These are phyloP conservation scores for Caenorhabditis brenneri DNA, from an alignment of 1,140 invertebrate species.

Conservation along the genomic window DNA sequence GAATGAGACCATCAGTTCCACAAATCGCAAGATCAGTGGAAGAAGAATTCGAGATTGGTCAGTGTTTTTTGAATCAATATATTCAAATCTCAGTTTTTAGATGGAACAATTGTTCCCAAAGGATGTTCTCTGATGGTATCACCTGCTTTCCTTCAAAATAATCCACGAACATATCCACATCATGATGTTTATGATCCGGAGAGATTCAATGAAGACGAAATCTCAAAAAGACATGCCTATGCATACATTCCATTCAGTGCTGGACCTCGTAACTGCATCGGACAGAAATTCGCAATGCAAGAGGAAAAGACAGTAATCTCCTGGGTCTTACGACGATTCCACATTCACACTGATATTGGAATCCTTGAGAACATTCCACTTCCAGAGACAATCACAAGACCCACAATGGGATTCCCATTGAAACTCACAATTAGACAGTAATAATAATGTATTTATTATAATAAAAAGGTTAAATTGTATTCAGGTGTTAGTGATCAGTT, in stretches of 20 bases:
- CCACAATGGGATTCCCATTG: constrained; percentile 69
- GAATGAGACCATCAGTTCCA: constrained; percentile 82
- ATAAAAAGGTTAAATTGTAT: background rate
- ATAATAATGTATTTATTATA: background rate
- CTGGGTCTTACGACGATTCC: constrained; percentile 83
- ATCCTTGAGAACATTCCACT: constrained; percentile 70
- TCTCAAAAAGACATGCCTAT: constrained; percentile 72
- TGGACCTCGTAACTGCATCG: constrained; percentile 72
- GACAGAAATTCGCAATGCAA: constrained; percentile 82
- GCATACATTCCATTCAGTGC: constrained; percentile 72
- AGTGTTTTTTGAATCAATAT: background rate
- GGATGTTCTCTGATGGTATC: constrained; percentile 68
- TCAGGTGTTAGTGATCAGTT: background rate
- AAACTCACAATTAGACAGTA: background rate
- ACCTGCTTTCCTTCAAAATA: constrained; percentile 76
- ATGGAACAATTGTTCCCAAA: constrained; percentile 65
- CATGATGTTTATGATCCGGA: constrained; percentile 87
- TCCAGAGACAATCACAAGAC: constrained; percentile 72
- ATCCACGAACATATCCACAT: constrained; percentile 74
- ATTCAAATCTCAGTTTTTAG: constrained; percentile 49
- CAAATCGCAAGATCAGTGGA: constrained; percentile 74
- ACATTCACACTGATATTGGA: constrained; percentile 71
- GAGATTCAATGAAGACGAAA: constrained; percentile 84
- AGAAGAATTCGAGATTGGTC: constrained; percentile 72
- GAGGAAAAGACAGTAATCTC: constrained; percentile 86